phyloP scores from a whole-genome alignment of 2,888 invertebrate genomes.

The Plebejus anna region DNA sequence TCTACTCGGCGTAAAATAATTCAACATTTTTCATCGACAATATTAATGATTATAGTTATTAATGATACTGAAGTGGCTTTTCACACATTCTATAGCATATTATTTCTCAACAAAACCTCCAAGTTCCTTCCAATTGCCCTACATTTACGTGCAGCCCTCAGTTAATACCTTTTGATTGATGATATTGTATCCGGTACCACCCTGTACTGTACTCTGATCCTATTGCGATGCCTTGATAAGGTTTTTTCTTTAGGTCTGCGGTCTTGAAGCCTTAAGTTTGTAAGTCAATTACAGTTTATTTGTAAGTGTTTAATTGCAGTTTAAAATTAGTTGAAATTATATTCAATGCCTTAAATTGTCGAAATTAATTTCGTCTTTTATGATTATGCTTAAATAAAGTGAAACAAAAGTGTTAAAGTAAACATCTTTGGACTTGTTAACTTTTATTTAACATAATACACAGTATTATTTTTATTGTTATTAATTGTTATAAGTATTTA shows the following conservation, averaged over 20 bases:
- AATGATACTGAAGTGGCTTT: neutral
- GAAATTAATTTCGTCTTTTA: neutral
- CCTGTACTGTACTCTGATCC: constrained; percentile 34
- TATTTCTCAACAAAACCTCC: neutral
- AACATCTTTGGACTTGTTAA: too few species aligned
- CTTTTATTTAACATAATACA: too few species aligned
- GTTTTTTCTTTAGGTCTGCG: neutral
- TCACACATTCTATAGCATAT: neutral
- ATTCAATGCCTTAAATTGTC: neutral
- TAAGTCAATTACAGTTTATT: neutral
- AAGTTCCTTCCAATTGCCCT: constrained; percentile 10
- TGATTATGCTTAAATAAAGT: too few species aligned
- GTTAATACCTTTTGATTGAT: constrained; percentile 38
- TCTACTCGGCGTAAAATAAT: neutral
- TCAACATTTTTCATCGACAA: neutral
- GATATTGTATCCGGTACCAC: constrained; percentile 36
- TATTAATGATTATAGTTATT: neutral
- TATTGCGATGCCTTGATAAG: constrained; percentile 6
- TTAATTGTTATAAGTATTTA: too few species aligned
- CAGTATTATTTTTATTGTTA: too few species aligned
- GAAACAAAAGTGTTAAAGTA: too few species aligned
- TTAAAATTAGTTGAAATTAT: neutral
- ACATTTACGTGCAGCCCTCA: constrained; percentile 18
- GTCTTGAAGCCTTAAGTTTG: neutral
- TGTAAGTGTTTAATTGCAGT: neutral